Evolutionary conservation across 2,888 invertebrate species (phyloP).

Genomic region (Chesias legatella): DNA sequence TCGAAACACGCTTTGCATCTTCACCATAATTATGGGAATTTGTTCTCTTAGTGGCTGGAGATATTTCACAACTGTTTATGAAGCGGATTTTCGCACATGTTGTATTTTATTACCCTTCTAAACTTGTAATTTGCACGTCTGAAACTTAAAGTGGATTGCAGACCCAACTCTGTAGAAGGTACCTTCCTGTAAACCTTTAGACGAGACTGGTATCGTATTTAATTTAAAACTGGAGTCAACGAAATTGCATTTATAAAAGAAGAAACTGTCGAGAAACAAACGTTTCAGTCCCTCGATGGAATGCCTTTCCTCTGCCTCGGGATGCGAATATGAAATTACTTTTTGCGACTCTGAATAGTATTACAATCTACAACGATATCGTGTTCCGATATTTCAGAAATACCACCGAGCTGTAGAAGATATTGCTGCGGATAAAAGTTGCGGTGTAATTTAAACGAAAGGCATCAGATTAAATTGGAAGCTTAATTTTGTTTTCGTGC

Average conservation of each 20-base stretch:
- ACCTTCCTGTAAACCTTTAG: no score
- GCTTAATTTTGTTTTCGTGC: constrained; percentile 44
- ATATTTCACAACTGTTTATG: constrained; percentile 16
- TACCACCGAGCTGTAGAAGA: constrained; percentile 32
- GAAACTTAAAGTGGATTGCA: no score
- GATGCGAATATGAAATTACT: constrained; percentile 1
- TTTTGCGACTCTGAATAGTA: constrained; percentile 4
- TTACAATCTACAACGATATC: constrained; percentile 22
- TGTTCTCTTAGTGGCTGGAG: constrained; percentile 3
- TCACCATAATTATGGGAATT: constrained; percentile 13
- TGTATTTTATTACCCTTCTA: constrained; percentile 4
- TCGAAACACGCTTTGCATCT: constrained; percentile 31
- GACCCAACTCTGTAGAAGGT: no score
- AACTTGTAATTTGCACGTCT: no score
- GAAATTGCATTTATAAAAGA: constrained; percentile 6
- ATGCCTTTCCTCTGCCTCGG: neutral
- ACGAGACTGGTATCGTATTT: no score
- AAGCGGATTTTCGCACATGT: constrained; percentile 7
- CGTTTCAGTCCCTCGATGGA: neutral
- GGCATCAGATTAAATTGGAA: constrained; percentile 48
- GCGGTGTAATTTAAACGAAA: constrained; percentile 48
- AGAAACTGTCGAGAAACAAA: neutral
- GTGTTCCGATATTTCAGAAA: constrained; percentile 31
- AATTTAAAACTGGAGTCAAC: no score
- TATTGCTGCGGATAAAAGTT: constrained; percentile 31